These are phyloP conservation scores for Cynocephalus volans DNA, from an alignment of 2,113 vertebrate genomes.

Conservation along the genomic window DNA sequence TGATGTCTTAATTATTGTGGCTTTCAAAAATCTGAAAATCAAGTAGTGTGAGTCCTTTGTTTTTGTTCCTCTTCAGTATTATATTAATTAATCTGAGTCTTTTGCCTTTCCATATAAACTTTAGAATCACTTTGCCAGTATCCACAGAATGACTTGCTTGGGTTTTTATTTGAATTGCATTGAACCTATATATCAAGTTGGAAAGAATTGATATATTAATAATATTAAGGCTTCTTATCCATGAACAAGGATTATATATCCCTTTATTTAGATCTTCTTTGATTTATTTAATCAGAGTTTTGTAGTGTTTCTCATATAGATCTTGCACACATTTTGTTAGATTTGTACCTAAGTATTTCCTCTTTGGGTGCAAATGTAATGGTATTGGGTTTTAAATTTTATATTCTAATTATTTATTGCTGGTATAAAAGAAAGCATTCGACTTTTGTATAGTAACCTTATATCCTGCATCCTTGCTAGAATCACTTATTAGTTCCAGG, in stretches of 20 bases:
- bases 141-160: neutral
- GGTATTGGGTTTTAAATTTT: conserved; percentile 14
- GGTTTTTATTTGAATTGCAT: neutral
- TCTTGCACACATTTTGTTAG: conserved; percentile 8
- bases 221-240: neutral
- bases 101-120: neutral
- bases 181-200: neutral
- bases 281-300: neutral
- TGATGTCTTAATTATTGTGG: neutral
- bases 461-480: neutral
- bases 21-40: neutral
- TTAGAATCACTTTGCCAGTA: neutral
- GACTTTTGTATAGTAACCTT: neutral
- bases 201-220: neutral
- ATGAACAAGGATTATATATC: neutral
- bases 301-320: neutral
- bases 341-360: neutral
- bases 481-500: neutral
- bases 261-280: neutral
- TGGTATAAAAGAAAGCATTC: neutral
- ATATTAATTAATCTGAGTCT: neutral
- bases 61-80: conserved; percentile 24
- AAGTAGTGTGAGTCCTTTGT: neutral
- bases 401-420: neutral
- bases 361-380: neutral